Base-by-base conservation (phyloP, 2,113 vertebrate genomes). In the Cavia aperea region DNA sequence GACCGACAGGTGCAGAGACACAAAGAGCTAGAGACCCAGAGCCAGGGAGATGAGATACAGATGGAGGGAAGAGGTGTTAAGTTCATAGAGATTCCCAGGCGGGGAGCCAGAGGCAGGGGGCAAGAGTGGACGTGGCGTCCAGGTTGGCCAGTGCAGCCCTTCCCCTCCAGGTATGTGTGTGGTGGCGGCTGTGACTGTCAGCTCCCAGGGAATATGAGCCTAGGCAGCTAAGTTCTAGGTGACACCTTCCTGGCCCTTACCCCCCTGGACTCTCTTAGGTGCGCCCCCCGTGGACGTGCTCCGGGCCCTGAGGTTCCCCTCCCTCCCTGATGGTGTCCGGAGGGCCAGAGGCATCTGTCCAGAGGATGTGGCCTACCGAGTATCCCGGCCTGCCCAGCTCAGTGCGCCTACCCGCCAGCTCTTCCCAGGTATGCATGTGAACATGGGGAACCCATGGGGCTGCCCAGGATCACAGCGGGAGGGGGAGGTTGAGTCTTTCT, bases 351-450 rank as follows among this genome's bases (percentile, higher is more conserved):
- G 98, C 0, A 98, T 99, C 97, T 99, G 99, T 96, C 96, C 98
- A 14, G 97, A 97, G 49, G 96, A 98, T 88, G 97, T 98, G 83
- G 99, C 99, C 93, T 99, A 98, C 97, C 98, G 98, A 68, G 98
- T 99, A 95, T 97, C 97, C 81, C 98, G 98, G 88, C 98, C 98
- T 89, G 98, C 98, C 65, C 99, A 99, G 97, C 98, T 99, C 97
- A 99, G 98, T 0, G 98, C 98, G 43, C 99, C 99, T 93, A 99
- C 99, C 78, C 98, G 98, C 94, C 98, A 99, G 96, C 98, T 99
- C 93, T 99, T 98, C 90, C 88, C 97, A 92, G 96, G 98, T 98
- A 92, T n/a, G 58, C 1, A 23, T 36, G 43, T n/a, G 23, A 13
- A 8, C 68, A 49, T 26, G 5, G 33, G 36, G 65, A 56, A 54